Evolutionary conservation across 2,113 vertebrate species (phyloP), one percentile per base, ranked within the genome.

Genomic region (Vanacampus margaritifer): DNA sequence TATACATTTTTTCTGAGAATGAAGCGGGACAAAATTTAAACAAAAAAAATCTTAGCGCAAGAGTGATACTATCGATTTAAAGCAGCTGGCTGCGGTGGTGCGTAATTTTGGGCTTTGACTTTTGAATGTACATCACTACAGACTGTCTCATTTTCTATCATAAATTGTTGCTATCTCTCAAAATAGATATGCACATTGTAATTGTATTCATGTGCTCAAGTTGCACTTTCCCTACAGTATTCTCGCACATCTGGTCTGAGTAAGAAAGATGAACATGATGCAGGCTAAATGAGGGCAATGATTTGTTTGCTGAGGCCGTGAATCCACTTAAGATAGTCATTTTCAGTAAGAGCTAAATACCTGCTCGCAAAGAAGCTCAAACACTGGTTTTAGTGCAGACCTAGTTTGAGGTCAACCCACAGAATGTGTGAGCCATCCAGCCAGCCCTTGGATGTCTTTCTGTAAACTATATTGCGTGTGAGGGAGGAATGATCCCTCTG

Each of bases 391-490:
- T 8, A 58, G 58, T 68, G 76, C 51, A 48, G 84, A 81, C 75
- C 60, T 65, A 57, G 61, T 78, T 39, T 68, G 78, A 37, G 75
- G 82, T 86, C 61, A 65, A 73, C 74, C 83, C 84, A 37, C 81
- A 75, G 77, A 61, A 57, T 43, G 12, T 69, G 69, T 63, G 72
- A 70, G 58, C 74, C 70, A 66, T 60, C 57, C 67, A 12, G 57
- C 46, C 19, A 78, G 72, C 64, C 81, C 62, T 9, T 50, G 69
- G 54, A 75, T 82, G 78, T 79, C 85, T 87, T 73, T 60, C 64
- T 75, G 67, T 7, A 75, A 71, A 58, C 59, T 41, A 39, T 21
- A 37, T 87, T 66, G 80, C 82, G 81, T 83, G 87, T 76, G 83
- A 87, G 1, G 36, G 59, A 53, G 60, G 68, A 75, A 78, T 83